Percentiles rank a stretch among this genome's conserved stretches.
These are phyloP conservation scores for Dicranocentrus wangi DNA, from an alignment of 2,888 invertebrate species.

Conservation along the genomic window DNA sequence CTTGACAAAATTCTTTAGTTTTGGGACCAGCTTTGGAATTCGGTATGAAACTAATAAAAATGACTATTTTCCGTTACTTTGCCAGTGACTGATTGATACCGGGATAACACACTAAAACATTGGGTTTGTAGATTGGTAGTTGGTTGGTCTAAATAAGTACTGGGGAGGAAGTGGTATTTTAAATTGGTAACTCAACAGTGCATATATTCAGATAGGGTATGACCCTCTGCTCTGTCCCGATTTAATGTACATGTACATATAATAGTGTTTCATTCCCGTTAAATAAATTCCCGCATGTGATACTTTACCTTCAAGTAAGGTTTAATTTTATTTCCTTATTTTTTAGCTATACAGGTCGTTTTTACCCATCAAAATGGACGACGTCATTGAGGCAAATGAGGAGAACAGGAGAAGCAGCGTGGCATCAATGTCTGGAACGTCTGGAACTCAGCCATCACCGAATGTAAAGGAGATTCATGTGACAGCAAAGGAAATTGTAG, in stretches of 20 bases:
- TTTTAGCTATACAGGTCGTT: not conserved
- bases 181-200: no score
- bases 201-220: no score
- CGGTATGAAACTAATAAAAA: no score
- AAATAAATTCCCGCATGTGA: not conserved
- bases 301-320: not conserved
- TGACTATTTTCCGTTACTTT: no score
- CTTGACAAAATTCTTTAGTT: no score
- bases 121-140: no score
- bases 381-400: conserved; percentile 21
- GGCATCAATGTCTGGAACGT: not conserved
- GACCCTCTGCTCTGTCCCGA: no score
- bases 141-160: no score
- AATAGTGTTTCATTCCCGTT: not conserved
- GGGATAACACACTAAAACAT: no score
- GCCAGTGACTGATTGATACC: no score
- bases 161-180: no score
- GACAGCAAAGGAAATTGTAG: conserved; percentile 72
- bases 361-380: conserved; percentile 8
- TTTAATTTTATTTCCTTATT: not conserved
- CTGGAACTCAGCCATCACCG: not conserved
- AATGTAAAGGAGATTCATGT: conserved; percentile 70
- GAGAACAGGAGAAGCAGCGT: conserved; percentile 33
- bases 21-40: no score
- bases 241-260: not conserved